Evolutionary conservation across 2,797 vertebrate genomes (phyloP), one percentile per base, ranked within the genome.

Genomic region (Enteromius trimaculatus): DNA sequence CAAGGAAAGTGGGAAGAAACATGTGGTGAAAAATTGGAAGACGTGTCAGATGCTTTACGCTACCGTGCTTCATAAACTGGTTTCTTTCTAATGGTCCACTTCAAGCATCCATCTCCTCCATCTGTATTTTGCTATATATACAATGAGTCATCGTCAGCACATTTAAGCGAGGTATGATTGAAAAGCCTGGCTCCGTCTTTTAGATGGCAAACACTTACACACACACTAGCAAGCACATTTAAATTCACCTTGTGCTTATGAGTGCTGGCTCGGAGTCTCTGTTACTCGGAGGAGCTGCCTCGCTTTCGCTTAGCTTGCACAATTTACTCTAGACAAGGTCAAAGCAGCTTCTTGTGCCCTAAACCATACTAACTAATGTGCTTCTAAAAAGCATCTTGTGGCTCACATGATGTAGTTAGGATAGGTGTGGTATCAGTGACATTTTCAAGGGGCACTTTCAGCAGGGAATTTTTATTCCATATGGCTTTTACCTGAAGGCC

Each of bases 401-500:
- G 66, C 19, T 44, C 37, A n/a, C 62, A 6, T 14, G 23, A 74
- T 70, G 60, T 42, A 79, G 80, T 75, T 79, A 80, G 74, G 47
- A 37, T 37, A 80, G 72, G 77, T 47, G 44, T 75, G n/a, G 37
- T 85, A 89, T 88, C 90, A 90, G 91, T 92, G 90, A 87, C 91
- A 92, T 93, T 90, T 49, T 83, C 80, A 89, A 83, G 80, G 72
- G 53, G 60, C 82, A 86, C 84, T 87, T 60, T 80, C 75, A 64
- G 81, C 69, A 69, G 86, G 55, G 64, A 74, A 81, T 83, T 74
- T 77, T 86, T 66, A 85, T 88, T 84, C 62, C 76, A 93, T 92
- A 93, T 90, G 92, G 91, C 92, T 92, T 91, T 91, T 80, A 82
- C 86, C 87, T 85, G 79, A 16, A 77, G 92, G 86, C 89, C 90